Conservation (phyloP, 2,797 vertebrate species). For the Sarcoramphus papa region DNA sequence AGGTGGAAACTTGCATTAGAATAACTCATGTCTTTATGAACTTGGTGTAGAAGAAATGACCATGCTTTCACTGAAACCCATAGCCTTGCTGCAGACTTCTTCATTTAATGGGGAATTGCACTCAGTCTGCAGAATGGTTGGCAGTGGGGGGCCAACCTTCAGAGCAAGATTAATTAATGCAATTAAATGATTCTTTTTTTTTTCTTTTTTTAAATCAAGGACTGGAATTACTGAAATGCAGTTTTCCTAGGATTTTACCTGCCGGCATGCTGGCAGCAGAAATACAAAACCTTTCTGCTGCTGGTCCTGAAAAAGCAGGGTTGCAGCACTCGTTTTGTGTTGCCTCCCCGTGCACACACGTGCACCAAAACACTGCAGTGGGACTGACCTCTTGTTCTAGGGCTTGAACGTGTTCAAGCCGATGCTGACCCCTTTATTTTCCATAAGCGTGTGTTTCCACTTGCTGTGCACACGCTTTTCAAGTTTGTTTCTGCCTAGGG, state of each 20-base stretch:
- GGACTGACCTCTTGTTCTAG: background rate
- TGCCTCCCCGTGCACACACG: rapidly evolving
- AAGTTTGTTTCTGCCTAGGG: background rate
- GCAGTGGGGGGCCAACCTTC: rapidly evolving
- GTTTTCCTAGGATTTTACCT: background rate
- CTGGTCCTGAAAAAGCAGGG: background rate
- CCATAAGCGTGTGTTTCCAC: background rate
- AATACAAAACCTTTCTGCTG: background rate
- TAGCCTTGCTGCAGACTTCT: background rate
- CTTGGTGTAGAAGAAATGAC: background rate
- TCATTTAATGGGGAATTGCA: rapidly evolving
- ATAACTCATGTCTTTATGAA: background rate
- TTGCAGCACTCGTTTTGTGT: background rate
- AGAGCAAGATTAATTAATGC: too few relatives aligned
- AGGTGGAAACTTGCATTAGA: background rate
- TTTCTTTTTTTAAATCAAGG: background rate
- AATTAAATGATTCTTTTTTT: background rate
- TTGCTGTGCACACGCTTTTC: background rate
- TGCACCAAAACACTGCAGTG: rapidly evolving
- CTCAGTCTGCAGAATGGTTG: background rate
- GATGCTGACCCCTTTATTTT: rapidly evolving
- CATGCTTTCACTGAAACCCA: rapidly evolving
- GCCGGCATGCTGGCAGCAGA: background rate
- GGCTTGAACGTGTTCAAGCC: rapidly evolving
- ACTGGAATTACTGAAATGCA: background rate